Evolutionary conservation across 2,888 invertebrate species (phyloP).

Genomic region (Bellardia bayeri): DNA sequence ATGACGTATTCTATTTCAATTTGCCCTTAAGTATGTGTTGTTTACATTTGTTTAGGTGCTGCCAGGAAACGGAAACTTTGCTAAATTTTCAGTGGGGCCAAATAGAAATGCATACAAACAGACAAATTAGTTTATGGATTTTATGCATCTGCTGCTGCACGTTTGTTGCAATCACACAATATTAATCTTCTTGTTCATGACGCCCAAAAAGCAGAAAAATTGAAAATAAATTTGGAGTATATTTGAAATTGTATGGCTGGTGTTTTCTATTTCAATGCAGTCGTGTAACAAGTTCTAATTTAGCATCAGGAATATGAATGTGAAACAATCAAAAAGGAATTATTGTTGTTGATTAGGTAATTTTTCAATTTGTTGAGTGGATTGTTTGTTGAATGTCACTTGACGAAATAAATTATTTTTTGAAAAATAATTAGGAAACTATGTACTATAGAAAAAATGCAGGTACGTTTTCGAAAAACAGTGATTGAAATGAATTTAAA

Average conservation of each 20-base stretch:
- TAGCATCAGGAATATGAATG: not conserved
- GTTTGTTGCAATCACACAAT: constrained; percentile 21
- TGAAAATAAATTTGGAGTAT: not conserved
- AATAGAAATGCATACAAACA: constrained; percentile 7
- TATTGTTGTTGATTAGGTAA: constrained; percentile 50
- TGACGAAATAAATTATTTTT: constrained; percentile 10
- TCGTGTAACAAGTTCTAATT: constrained; percentile 26
- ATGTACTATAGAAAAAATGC: not conserved
- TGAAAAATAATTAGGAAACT: not conserved
- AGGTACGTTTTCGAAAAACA: not conserved
- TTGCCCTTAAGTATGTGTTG: not conserved
- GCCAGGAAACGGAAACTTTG: constrained; percentile 14
- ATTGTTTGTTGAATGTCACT: not conserved
- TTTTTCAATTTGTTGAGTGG: constrained; percentile 20
- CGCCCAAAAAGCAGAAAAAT: not conserved
- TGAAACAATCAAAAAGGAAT: constrained; percentile 60
- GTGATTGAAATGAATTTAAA: no score
- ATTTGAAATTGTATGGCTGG: not conserved
- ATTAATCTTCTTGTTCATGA: constrained; percentile 23
- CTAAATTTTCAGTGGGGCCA: constrained; percentile 22
- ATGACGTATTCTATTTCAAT: constrained; percentile 14
- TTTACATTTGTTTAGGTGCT: constrained; percentile 3
- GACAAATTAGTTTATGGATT: constrained; percentile 41
- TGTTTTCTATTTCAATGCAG: constrained; percentile 11
- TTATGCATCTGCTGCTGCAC: not conserved